phyloP scores from a whole-genome alignment of 2,113 vertebrate species.

The Oreocharis arfaki region DNA sequence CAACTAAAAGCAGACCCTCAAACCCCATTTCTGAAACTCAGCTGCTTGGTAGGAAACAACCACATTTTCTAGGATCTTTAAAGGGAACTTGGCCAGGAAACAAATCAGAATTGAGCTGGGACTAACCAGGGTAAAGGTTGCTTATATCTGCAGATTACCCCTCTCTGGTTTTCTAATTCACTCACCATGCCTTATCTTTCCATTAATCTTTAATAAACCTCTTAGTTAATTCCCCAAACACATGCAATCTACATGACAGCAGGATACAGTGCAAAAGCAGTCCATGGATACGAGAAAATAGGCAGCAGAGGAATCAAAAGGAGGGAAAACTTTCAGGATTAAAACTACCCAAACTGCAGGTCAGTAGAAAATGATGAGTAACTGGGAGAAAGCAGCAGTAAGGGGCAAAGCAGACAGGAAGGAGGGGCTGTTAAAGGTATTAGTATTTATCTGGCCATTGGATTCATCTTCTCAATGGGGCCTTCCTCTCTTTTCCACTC shows the following conservation, averaged over 20 bases:
- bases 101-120: constrained; percentile 7
- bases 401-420: background rate
- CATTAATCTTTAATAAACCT: constrained; percentile 66
- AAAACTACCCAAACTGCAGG: background rate
- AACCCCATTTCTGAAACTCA: background rate
- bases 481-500: background rate
- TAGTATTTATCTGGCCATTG: background rate
- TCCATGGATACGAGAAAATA: background rate
- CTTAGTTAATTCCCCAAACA: constrained; percentile 62
- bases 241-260: constrained; percentile 51
- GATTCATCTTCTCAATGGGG: background rate
- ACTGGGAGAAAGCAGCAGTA: background rate
- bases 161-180: constrained; percentile 60
- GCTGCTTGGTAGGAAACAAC: background rate
- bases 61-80: background rate
- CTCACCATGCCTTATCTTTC: constrained; percentile 57
- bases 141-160: constrained; percentile 58
- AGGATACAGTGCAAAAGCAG: constrained; percentile 39
- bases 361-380: background rate
- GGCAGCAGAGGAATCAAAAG: constrained; percentile 38
- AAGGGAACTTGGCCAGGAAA: background rate
- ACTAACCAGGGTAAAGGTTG: constrained; percentile 43
- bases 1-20: background rate
- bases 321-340: constrained; percentile 26
- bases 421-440: background rate